Evolutionary conservation across 2,113 vertebrate species (phyloP).

Genomic region (Psophia crepitans): DNA sequence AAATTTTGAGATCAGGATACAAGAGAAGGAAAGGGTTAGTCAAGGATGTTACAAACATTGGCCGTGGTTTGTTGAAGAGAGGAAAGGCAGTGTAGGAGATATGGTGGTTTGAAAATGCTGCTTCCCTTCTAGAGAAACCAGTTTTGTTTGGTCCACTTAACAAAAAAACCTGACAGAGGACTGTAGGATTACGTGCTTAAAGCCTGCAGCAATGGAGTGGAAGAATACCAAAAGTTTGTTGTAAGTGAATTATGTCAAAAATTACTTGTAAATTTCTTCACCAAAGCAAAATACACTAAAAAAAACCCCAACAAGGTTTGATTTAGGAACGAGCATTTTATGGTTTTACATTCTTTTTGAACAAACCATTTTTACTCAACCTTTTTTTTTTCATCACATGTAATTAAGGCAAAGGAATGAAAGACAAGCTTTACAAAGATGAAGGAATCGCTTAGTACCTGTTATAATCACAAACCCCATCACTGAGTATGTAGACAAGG

Average conservation of each 20-base stretch:
- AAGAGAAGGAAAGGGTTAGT: not conserved
- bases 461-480: not conserved
- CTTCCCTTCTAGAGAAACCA: not conserved
- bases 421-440: not conserved
- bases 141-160: not conserved
- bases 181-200: not conserved
- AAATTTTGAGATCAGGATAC: not conserved
- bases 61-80: not conserved
- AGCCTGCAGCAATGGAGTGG: not conserved
- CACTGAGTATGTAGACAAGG: not conserved
- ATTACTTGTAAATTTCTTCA: not conserved
- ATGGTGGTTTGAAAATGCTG: not conserved
- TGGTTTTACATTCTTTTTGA: not conserved
- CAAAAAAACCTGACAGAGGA: not conserved
- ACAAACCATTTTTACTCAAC: not conserved
- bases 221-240: not conserved
- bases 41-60: not conserved
- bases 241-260: not conserved
- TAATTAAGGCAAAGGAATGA: not conserved
- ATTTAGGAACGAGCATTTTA: not conserved
- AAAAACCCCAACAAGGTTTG: not conserved
- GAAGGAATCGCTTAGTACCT: not conserved
- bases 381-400: not conserved
- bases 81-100: not conserved
- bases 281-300: not conserved